A percentile compares a stretch with the other conserved stretches of the same genome.
phyloP scores from a whole-genome alignment of 2,113 vertebrate genomes.

The Polypterus senegalus region DNA sequence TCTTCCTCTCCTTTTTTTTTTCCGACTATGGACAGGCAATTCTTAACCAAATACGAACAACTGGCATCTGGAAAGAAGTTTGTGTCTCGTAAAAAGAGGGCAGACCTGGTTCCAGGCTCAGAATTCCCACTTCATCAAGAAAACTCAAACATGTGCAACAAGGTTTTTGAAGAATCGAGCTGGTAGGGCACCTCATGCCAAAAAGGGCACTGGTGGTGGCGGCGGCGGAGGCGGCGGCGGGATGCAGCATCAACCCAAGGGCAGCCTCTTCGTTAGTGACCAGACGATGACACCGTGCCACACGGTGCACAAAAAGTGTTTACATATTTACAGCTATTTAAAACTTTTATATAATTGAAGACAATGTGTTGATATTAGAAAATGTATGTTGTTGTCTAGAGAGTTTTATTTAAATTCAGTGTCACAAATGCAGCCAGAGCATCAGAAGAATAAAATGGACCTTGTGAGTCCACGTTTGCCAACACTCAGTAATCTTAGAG shows the following conservation, averaged over 20 bases:
- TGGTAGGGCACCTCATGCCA: constrained; percentile 30
- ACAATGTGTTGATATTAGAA: constrained; percentile 8
- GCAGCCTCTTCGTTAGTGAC: neutral
- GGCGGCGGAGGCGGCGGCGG: constrained; percentile 6
- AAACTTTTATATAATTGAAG: constrained; percentile 45
- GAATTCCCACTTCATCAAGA: constrained; percentile 91
- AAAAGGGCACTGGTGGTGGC: neutral
- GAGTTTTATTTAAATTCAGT: constrained; percentile 13
- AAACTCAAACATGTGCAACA: constrained; percentile 91
- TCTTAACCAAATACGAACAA: constrained; percentile 65
- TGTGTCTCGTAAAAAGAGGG: constrained; percentile 42
- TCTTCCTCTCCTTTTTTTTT: constrained; percentile 5
- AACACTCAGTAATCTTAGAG: too few species aligned
- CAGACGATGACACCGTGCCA: constrained; percentile 23
- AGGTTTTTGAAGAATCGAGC: constrained; percentile 53
- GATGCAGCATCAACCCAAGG: neutral
- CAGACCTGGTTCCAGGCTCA: constrained; percentile 51
- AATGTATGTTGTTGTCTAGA: constrained; percentile 16
- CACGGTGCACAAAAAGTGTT: constrained; percentile 58
- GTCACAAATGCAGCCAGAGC: too few species aligned
- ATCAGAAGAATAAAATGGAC: too few species aligned
- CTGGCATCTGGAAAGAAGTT: constrained; percentile 58
- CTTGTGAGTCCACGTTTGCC: too few species aligned
- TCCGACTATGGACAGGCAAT: constrained; percentile 41
- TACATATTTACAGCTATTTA: constrained; percentile 83